phyloP scores from a whole-genome alignment of 2,113 vertebrate genomes.

The Pavo muticus region DNA sequence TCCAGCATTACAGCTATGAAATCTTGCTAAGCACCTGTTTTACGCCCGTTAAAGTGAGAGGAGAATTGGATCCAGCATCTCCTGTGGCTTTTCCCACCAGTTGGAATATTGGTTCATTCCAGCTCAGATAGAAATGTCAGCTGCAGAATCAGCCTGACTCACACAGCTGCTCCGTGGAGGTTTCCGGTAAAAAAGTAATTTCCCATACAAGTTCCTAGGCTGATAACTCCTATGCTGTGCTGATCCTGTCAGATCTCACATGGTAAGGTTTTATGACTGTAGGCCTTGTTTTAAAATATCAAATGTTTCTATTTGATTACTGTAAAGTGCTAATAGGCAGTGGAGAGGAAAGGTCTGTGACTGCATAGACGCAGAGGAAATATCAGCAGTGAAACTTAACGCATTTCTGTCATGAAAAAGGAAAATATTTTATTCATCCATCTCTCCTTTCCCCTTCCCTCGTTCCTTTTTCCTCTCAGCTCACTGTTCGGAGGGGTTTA shows the following conservation, averaged over 20 bases:
- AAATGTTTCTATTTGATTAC: constrained; percentile 24
- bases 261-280: constrained; percentile 42
- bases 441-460: not conserved
- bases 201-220: constrained; percentile 46
- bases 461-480: not conserved
- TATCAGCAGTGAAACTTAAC: not conserved
- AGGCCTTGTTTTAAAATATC: constrained; percentile 55
- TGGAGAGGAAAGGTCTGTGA: not conserved
- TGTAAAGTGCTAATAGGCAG: constrained; percentile 30
- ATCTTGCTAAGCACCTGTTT: constrained; percentile 33
- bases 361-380: not conserved
- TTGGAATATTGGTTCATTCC: constrained; percentile 66
- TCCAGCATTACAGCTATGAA: constrained; percentile 18
- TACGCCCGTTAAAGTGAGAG: constrained; percentile 43
- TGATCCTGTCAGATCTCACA: constrained; percentile 33
- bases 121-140: constrained; percentile 70
- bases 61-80: constrained; percentile 65
- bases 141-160: constrained; percentile 53
- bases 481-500: not conserved
- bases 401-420: not conserved
- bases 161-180: constrained; percentile 58
- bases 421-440: not conserved
- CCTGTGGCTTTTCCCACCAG: constrained; percentile 67
- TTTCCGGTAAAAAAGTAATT: constrained; percentile 70
- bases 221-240: constrained; percentile 9